Evolutionary conservation across 2,888 invertebrate species (phyloP).

Genomic region (Cistogaster globosa): DNA sequence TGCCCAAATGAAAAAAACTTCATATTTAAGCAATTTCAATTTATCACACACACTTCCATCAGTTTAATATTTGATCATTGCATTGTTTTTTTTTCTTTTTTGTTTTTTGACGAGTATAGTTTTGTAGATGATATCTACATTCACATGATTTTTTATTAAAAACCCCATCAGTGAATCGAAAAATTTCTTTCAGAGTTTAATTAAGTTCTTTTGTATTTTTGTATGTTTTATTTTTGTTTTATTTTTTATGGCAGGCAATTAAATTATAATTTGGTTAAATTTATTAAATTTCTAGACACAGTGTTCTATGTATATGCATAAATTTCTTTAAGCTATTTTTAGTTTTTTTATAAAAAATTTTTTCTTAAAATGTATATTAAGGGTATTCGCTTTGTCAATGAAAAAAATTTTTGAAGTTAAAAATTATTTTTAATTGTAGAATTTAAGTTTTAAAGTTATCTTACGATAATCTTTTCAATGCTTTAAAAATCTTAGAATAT

Average conservation of each 20-base stretch:
- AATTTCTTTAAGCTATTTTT: conserved; percentile 23
- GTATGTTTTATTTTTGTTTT: conserved; percentile 9
- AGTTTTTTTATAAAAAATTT: background rate
- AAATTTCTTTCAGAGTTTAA: conserved; percentile 19
- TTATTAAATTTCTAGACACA: conserved; percentile 50
- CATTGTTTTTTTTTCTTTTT: too few species aligned
- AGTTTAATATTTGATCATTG: conserved; percentile 15
- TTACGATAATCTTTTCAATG: too few species aligned
- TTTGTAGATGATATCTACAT: background rate
- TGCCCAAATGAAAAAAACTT: conserved; percentile 2
- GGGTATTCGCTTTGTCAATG: background rate
- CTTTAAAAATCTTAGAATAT: too few species aligned
- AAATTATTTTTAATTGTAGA: too few species aligned
- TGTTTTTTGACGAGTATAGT: background rate
- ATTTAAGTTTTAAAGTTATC: too few species aligned
- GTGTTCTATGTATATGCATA: conserved; percentile 5
- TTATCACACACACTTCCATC: conserved; percentile 64
- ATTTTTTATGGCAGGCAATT: conserved; percentile 49
- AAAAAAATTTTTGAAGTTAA: background rate
- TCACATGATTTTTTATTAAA: background rate
- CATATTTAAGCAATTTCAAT: conserved; percentile 63
- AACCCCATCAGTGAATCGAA: conserved; percentile 12
- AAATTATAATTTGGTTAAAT: conserved; percentile 51
- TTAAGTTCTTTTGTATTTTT: background rate
- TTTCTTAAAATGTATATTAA: background rate